Percentiles rank a stretch among this genome's conserved stretches.
Evolutionary conservation across 2,113 vertebrate genomes (phyloP).

Genomic region (Passer montanus): DNA sequence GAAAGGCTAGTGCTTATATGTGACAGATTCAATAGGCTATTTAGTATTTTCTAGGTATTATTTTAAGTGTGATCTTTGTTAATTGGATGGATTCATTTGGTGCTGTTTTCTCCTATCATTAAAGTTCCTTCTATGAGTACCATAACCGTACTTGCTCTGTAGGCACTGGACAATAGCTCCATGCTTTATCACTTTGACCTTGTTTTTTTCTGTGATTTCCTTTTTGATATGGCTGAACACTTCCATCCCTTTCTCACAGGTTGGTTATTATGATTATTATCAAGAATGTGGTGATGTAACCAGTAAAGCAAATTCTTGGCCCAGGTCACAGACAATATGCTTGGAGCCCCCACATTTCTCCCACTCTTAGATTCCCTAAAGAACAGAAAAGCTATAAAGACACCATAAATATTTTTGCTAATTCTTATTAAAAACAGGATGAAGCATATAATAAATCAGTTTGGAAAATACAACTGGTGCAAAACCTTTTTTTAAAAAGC

Average conservation of each 20-base stretch:
- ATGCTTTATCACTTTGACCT: conserved; percentile 39
- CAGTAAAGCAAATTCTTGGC: conserved; percentile 48
- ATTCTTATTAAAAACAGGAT: conserved; percentile 57
- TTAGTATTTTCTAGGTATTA: conserved; percentile 7
- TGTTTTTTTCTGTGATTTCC: conserved; percentile 8
- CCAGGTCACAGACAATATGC: neutral
- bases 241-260: conserved; percentile 32
- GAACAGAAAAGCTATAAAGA: conserved; percentile 55
- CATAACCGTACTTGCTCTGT: conserved; percentile 35
- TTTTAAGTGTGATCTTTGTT: conserved; percentile 13
- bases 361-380: neutral
- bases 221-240: conserved; percentile 37
- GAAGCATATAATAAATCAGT: conserved; percentile 59
- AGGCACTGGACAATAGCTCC: conserved; percentile 37
- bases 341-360: neutral
- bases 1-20: conserved; percentile 23
- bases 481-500: neutral
- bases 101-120: conserved; percentile 36
- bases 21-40: conserved; percentile 43
- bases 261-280: conserved; percentile 66
- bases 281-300: conserved; percentile 47
- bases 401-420: conserved; percentile 51
- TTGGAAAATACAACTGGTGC: conserved; percentile 53
- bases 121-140: conserved; percentile 30
- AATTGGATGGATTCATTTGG: conserved; percentile 63